These are phyloP conservation scores for Quadriops clusia DNA, from an alignment of 2,888 invertebrate species.

Conservation along the genomic window DNA sequence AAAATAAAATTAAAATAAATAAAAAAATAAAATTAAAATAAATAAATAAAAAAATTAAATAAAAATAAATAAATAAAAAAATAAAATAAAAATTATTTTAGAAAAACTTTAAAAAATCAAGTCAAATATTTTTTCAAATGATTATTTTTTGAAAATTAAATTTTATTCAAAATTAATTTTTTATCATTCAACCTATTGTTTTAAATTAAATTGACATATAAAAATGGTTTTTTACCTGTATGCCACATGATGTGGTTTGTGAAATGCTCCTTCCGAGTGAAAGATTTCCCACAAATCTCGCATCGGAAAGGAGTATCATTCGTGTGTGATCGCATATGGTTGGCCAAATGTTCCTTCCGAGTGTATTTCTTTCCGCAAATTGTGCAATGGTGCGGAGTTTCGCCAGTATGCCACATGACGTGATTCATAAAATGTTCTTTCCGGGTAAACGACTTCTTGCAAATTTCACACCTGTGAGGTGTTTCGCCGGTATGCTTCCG, in stretches of 20 bases:
- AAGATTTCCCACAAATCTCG: conserved; percentile 79
- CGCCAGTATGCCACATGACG: conserved; percentile 74
- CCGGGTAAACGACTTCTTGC: conserved; percentile 66
- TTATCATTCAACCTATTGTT: too few relatives aligned
- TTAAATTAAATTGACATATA: too few relatives aligned
- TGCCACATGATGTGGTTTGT: conserved; percentile 86
- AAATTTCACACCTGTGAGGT: conserved; percentile 64
- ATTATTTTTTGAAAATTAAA: too few relatives aligned
- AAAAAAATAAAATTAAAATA: too few relatives aligned
- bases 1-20: too few relatives aligned
- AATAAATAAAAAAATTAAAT: too few relatives aligned
- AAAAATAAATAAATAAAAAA: too few relatives aligned
- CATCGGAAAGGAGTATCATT: conserved; percentile 74
- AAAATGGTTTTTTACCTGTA: too few relatives aligned
- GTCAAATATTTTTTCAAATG: too few relatives aligned
- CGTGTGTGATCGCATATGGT: conserved; percentile 80
- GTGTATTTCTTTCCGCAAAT: conserved; percentile 83
- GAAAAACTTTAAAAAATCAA: too few relatives aligned
- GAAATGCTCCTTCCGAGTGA: conserved; percentile 81
- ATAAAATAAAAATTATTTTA: too few relatives aligned
- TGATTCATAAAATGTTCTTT: conserved; percentile 72
- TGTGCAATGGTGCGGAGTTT: conserved; percentile 79
- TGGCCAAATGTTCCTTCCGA: conserved; percentile 77
- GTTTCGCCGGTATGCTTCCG: conserved; percentile 66
- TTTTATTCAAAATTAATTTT: too few relatives aligned